Conservation (phyloP, 2,888 invertebrate genomes). For the Agapostemon virescens region DNA sequence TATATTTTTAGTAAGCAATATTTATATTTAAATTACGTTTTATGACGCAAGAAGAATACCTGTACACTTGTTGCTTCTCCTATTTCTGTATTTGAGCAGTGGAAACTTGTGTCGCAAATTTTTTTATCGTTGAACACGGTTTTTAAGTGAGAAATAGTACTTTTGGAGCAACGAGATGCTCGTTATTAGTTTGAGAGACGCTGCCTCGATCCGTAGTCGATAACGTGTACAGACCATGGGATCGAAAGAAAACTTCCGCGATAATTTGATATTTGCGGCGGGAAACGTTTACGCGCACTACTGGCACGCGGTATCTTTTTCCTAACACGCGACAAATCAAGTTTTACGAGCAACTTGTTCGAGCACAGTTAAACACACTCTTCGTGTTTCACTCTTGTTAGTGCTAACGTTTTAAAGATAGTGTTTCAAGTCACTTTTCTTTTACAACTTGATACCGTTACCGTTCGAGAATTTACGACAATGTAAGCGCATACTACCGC, state of each 20-base stretch:
- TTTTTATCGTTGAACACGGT: background rate
- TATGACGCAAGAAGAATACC: background rate
- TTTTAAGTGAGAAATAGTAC: background rate
- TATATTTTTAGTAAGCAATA: no score
- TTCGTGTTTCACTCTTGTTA: slow-evolving; percentile 10
- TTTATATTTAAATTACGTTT: background rate
- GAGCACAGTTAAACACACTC: slow-evolving; percentile 22
- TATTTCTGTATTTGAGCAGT: background rate
- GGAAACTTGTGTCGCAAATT: background rate
- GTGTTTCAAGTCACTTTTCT: slow-evolving; percentile 5
- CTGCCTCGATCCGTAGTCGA: slow-evolving; percentile 1
- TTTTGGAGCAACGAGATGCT: background rate
- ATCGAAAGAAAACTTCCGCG: slow-evolving; percentile 17
- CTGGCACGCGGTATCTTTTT: slow-evolving; percentile 18
- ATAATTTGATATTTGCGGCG: slow-evolving; percentile 33
- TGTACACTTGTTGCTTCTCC: background rate
- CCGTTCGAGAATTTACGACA: slow-evolving; percentile 4
- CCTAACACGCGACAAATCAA: slow-evolving; percentile 26
- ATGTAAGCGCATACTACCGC: background rate
- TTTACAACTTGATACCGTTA: slow-evolving; percentile 7
- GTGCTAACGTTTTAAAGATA: slow-evolving; percentile 1
- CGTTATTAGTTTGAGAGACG: slow-evolving; percentile 14
- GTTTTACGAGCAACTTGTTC: slow-evolving; percentile 26
- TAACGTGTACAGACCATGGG: background rate
- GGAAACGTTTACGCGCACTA: background rate